phyloP scores from a whole-genome alignment of 2,888 invertebrate species.

The Zaprionus obscuricornis region DNA sequence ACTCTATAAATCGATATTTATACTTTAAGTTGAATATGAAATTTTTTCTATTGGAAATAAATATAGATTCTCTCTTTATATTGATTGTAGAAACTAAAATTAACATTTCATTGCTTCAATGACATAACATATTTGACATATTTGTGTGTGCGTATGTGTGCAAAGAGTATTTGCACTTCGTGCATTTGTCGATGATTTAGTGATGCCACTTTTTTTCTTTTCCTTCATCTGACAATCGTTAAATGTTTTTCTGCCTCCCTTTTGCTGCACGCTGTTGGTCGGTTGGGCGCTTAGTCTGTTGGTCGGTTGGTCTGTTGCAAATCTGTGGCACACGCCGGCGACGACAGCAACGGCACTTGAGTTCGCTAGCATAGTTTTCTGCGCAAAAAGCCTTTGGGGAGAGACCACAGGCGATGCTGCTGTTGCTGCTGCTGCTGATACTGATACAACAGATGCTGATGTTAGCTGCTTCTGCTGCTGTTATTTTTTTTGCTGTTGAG shows the following conservation, averaged over 20 bases:
- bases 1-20: conserved; percentile 16
- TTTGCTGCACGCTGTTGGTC: conserved; percentile 11
- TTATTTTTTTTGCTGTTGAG: conserved; percentile 5
- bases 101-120: too few relatives aligned
- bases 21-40: neutral
- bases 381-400: conserved; percentile 62
- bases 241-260: conserved; percentile 60
- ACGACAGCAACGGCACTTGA: conserved; percentile 62
- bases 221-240: conserved; percentile 52
- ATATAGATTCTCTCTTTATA: too few relatives aligned
- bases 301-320: conserved; percentile 46
- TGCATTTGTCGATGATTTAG: neutral
- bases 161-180: conserved; percentile 53
- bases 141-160: too few relatives aligned
- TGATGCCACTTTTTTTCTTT: conserved; percentile 28
- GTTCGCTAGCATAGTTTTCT: conserved; percentile 71
- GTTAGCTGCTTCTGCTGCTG: conserved; percentile 9
- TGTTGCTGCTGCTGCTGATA: conserved; percentile 10
- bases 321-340: conserved; percentile 50
- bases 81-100: too few relatives aligned
- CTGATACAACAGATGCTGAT: conserved; percentile 9
- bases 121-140: too few relatives aligned
- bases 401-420: conserved; percentile 45
- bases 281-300: conserved; percentile 17
- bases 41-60: neutral